Evolutionary conservation across 2,888 invertebrate species (phyloP), one percentile per base, ranked within the genome.

Genomic region (Antitype chi): DNA sequence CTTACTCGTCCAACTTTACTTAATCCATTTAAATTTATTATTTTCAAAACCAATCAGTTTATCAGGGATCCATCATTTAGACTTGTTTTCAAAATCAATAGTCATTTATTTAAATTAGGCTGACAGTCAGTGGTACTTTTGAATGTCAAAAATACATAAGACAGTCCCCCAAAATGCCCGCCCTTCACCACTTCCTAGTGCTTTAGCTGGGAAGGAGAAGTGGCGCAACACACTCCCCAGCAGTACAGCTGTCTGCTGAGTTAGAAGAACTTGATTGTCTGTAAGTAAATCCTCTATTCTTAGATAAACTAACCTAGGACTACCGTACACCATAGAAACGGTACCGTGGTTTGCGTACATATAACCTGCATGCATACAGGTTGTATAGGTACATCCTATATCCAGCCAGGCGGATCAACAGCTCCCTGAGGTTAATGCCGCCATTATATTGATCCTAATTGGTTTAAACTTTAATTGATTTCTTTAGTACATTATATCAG

Each of bases 381-480:
- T 63, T 57, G 49, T 38, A 17, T 1, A 63, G 2, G 0, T 23
- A 8, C n/a, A 17, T 47, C 17, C 17, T 70, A n/a, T 62, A 25
- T 25, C 32, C 23, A 49, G n/a, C 25, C 3, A 52, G 15, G 23
- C 38, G 15, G 53, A 68, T 59, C 11, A 52, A n/a, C 23, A 7
- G 9, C 47, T 64, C 60, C 55, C 23, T 15, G 57, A 71, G 60
- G 73, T 76, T 62, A 75, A 67, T 78, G n/a, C 73, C 72, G 60
- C 23, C 32, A 60, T 77, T 76, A 64, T 72, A 77, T 66, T 81
- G 73, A 38, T 74, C 82, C 57, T 84, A 78, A 81, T 82, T 80
- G 74, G 78, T 81, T 81, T 72, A 53, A 38, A 64, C 5, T 73
- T 87, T 85, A 81, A 87, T 86, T 79, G 71, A 82, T 86, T 87